phyloP scores from a whole-genome alignment of 2,888 invertebrate genomes.

The Clistopyga incitator region DNA sequence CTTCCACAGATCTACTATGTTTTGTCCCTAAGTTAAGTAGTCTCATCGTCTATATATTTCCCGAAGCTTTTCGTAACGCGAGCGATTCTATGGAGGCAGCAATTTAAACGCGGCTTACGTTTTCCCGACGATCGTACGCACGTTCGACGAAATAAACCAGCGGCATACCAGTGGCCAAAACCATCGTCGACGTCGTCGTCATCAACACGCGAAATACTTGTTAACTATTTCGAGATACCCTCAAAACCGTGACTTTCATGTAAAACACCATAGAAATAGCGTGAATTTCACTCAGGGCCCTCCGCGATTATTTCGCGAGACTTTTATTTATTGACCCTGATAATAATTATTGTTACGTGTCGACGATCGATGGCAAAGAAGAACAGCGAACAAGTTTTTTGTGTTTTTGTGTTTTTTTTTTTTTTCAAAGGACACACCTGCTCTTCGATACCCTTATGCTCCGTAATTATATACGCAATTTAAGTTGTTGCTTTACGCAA shows the following conservation, averaged over 20 bases:
- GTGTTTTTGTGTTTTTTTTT: too few species aligned
- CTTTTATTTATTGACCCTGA: slow-evolving; percentile 60
- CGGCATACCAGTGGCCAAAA: slow-evolving; percentile 7
- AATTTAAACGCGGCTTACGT: slow-evolving; percentile 1
- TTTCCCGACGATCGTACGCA: slow-evolving; percentile 26
- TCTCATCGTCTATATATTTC: background rate
- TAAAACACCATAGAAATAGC: slow-evolving; percentile 48
- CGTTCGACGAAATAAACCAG: slow-evolving; percentile 27
- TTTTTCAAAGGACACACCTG: slow-evolving; percentile 47
- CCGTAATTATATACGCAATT: slow-evolving; percentile 58
- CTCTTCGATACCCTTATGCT: slow-evolving; percentile 65
- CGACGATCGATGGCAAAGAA: slow-evolving; percentile 61
- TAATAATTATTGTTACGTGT: slow-evolving; percentile 65
- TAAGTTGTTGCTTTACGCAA: slow-evolving; percentile 24
- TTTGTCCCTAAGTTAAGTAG: background rate
- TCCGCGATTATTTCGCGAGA: slow-evolving; percentile 29
- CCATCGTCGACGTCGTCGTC: slow-evolving; percentile 17
- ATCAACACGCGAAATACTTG: background rate
- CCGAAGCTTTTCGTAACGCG: slow-evolving; percentile 16
- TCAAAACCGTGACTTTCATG: slow-evolving; percentile 44
- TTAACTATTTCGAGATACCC: slow-evolving; percentile 21
- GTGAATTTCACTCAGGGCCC: slow-evolving; percentile 43
- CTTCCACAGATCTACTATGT: slow-evolving; percentile 19
- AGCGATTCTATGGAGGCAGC: slow-evolving; percentile 19
- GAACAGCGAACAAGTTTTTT: slow-evolving; percentile 49